Evolutionary conservation across 2,888 invertebrate genomes (phyloP).

Genomic region (Geophilus truncorum): DNA sequence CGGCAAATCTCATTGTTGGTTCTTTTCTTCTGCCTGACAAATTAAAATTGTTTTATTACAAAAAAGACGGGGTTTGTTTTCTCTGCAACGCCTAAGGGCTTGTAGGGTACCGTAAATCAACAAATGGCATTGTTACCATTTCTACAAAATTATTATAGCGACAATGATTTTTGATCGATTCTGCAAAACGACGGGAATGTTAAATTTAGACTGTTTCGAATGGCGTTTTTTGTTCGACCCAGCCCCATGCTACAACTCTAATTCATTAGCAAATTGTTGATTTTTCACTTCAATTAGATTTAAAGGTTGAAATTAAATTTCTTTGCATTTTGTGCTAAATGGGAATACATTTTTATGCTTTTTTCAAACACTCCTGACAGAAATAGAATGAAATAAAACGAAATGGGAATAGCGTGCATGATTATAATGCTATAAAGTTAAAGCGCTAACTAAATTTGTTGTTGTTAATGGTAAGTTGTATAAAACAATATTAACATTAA

Average conservation of each 20-base stretch:
- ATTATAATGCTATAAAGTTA: not conserved
- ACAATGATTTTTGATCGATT: no score
- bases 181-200: no score
- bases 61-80: not conserved
- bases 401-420: not conserved
- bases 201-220: not conserved
- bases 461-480: not conserved
- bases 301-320: not conserved
- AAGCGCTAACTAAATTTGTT: constrained; percentile 8
- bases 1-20: no score
- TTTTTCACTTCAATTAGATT: not conserved
- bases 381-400: not conserved
- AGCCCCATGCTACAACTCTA: no score
- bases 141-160: no score
- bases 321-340: not conserved
- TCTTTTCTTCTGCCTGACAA: no score
- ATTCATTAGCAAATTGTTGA: not conserved
- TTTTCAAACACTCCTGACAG: not conserved
- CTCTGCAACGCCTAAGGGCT: not conserved
- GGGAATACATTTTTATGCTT: not conserved
- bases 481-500: constrained; percentile 9
- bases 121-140: no score
- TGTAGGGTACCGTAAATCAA: not conserved
- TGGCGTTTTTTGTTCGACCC: no score
- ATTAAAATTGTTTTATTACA: not conserved